A percentile compares a stretch with the other conserved stretches of the same genome.
These are phyloP conservation scores for Polyommatus icarus DNA, from an alignment of 2,888 invertebrate species.

Conservation along the genomic window DNA sequence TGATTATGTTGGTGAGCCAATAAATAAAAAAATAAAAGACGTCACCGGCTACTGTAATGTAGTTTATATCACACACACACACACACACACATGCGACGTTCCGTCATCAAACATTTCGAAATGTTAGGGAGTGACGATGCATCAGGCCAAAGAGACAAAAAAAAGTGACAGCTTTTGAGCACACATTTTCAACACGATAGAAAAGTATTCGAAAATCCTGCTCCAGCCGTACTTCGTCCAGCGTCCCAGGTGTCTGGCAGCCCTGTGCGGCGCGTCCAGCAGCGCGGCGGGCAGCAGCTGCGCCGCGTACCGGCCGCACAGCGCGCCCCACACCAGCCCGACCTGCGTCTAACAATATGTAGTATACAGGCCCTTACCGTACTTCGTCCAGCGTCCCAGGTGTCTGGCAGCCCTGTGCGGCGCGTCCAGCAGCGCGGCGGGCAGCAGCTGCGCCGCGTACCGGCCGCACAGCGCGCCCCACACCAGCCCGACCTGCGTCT, in stretches of 20 bases:
- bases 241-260: slow-evolving; percentile 92
- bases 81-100: too few relatives aligned
- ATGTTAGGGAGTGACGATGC: too few relatives aligned
- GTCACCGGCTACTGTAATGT: too few relatives aligned
- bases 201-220: too few relatives aligned
- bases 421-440: slow-evolving; percentile 89
- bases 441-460: slow-evolving; percentile 84
- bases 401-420: slow-evolving; percentile 94
- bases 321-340: slow-evolving; percentile 90
- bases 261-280: slow-evolving; percentile 94
- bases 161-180: too few relatives aligned
- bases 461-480: slow-evolving; percentile 92
- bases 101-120: too few relatives aligned
- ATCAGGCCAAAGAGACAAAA: too few relatives aligned
- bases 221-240: slow-evolving; percentile 73
- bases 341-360: slow-evolving; percentile 82
- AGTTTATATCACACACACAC: too few relatives aligned
- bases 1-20: too few relatives aligned
- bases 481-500: slow-evolving; percentile 89
- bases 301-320: slow-evolving; percentile 88
- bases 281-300: slow-evolving; percentile 85
- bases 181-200: too few relatives aligned
- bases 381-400: slow-evolving; percentile 86
- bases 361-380: slow-evolving; percentile 30
- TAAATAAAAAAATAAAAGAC: too few relatives aligned